A percentile compares a stretch with the other conserved stretches of the same genome.
Evolutionary conservation across 2,797 vertebrate species (phyloP).

Genomic region (Cyclopterus lumpus): DNA sequence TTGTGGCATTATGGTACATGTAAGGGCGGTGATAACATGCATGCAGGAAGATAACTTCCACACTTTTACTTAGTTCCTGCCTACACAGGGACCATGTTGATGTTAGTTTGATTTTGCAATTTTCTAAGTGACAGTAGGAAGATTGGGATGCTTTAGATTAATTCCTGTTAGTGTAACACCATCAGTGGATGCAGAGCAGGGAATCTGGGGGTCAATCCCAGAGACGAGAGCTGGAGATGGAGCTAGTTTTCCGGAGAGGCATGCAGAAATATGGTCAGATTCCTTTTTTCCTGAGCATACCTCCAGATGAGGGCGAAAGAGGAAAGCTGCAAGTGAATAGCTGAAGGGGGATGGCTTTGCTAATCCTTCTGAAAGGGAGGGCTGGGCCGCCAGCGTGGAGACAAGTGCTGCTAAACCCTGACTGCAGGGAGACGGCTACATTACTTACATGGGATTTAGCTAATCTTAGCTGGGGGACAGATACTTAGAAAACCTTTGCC

Average conservation of each 20-base stretch:
- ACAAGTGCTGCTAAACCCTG: slow-evolving; percentile 89
- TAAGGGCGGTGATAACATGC: slow-evolving; percentile 51
- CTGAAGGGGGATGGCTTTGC: slow-evolving; percentile 87
- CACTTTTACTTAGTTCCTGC: slow-evolving; percentile 36
- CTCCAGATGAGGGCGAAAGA: slow-evolving; percentile 81
- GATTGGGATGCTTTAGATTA: slow-evolving; percentile 64
- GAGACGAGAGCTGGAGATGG: slow-evolving; percentile 72
- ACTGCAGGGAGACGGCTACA: slow-evolving; percentile 91
- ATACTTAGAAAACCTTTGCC: slow-evolving; percentile 90
- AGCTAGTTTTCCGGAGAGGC: slow-evolving; percentile 74
- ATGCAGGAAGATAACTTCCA: slow-evolving; percentile 35
- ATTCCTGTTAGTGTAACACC: slow-evolving; percentile 56
- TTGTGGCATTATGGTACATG: slow-evolving; percentile 46
- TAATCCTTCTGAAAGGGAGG: slow-evolving; percentile 90
- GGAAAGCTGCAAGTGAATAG: slow-evolving; percentile 87
- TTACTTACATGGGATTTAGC: slow-evolving; percentile 93
- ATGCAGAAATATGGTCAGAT: slow-evolving; percentile 84
- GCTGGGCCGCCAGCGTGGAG: slow-evolving; percentile 87
- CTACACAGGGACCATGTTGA: slow-evolving; percentile 28
- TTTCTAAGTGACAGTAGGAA: slow-evolving; percentile 45
- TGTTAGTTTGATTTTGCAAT: slow-evolving; percentile 62
- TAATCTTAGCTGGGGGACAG: slow-evolving; percentile 92
- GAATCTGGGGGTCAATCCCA: slow-evolving; percentile 75
- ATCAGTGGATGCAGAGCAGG: slow-evolving; percentile 59
- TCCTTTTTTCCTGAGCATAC: slow-evolving; percentile 82